Conservation (phyloP, 2,888 invertebrate genomes). For the Gerris lacustris region DNA sequence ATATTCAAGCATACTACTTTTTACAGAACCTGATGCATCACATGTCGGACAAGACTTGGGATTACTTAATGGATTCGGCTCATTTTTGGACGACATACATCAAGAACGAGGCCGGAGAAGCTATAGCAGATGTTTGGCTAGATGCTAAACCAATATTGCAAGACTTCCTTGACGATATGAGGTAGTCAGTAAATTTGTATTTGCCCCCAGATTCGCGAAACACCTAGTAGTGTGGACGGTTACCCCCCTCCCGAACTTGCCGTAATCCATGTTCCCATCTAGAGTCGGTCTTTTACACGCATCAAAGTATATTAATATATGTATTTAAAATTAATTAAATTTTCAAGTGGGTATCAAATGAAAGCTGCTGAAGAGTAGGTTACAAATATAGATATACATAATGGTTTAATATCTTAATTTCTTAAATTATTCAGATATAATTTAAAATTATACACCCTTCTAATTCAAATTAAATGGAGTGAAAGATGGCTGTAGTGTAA, state of each 20-base stretch:
- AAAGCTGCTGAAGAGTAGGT: too few relatives aligned
- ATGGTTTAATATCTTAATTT: too few relatives aligned
- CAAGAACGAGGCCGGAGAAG: conserved; percentile 56
- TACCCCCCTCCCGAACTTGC: neutral
- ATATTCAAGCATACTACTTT: neutral
- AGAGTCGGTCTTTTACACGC: neutral
- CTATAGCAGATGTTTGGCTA: conserved; percentile 57
- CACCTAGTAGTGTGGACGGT: too few relatives aligned
- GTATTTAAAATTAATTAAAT: too few relatives aligned
- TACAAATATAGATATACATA: too few relatives aligned
- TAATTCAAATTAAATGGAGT: too few relatives aligned
- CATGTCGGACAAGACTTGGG: conserved; percentile 24
- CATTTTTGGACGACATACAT: conserved; percentile 55
- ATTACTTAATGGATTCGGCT: conserved; percentile 30
- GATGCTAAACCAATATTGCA: conserved; percentile 59
- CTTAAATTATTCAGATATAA: too few relatives aligned
- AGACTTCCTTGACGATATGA: conserved; percentile 58
- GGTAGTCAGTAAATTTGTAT: conserved; percentile 35
- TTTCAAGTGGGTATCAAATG: too few relatives aligned
- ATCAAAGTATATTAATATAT: too few relatives aligned
- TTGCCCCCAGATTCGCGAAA: neutral
- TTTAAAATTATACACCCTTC: too few relatives aligned
- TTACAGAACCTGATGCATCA: conserved; percentile 19
- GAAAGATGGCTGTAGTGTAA: too few relatives aligned
- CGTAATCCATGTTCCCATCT: neutral